Base-by-base conservation (phyloP, 2,113 vertebrate species). In the Girardinichthys multiradiatus region DNA sequence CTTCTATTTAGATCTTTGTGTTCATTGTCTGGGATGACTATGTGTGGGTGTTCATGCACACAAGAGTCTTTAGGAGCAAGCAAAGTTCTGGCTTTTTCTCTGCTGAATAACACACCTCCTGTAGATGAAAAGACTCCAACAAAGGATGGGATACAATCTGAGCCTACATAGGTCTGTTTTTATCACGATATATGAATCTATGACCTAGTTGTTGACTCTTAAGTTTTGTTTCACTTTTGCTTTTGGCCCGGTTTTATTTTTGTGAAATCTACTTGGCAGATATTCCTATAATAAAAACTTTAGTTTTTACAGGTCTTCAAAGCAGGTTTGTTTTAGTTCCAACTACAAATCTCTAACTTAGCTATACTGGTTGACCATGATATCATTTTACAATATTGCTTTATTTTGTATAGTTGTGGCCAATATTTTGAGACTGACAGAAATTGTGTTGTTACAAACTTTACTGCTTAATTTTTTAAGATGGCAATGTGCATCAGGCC, bases 191-290 rank as follows among this genome's bases (percentile, higher is more conserved):
- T n/a, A 31, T 48, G 24, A 45, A 67, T 68, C 65, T 68, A 54
- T 54, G 48, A 57, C 45, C 65, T 26, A 33, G 7, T 57, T 26
- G 14, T 57, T n/a, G 45, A 30, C 21, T 67, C 27, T n/a, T 45
- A 51, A 64, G 63, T 39, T 19, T 42, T 42, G 63, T 45, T 66
- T 48, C 17, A 24, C 62, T 64, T 64, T 64, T 14, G 35, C 39
- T 42, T 39, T 64, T 42, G 35, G 35, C 35, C 13, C 33, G 1
- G 62, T 64, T 42, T 54, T 64, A 15, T 27, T 64, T 39, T 31
- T 17, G 59, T 33, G 45, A 54, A 14, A n/a, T 30, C 15, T 8
- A n/a, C 28, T 54, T 30, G 45, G 31, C n/a, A 14, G 24, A n/a
- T 28, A 26, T 39, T 42, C 27, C 17, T 48, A 27, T 29, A 21